Conservation (phyloP, 2,113 vertebrate genomes). For the Pelobates fuscus region DNA sequence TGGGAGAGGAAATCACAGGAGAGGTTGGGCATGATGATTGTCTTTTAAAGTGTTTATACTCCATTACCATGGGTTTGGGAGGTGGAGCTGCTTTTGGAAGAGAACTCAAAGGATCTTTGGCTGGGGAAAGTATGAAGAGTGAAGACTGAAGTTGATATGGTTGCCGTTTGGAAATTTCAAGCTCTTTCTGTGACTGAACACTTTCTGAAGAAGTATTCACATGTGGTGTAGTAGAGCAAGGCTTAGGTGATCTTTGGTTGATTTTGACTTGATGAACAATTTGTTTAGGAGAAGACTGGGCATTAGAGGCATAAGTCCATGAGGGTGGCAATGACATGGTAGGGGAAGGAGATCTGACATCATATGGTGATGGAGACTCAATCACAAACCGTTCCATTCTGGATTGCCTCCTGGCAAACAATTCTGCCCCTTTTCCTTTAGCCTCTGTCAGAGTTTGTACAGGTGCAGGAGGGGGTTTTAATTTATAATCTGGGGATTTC, state of each 20-base stretch:
- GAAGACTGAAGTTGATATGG: slow-evolving; percentile 88
- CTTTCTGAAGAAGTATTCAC: slow-evolving; percentile 68
- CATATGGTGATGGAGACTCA: slow-evolving; percentile 68
- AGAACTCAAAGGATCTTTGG: slow-evolving; percentile 73
- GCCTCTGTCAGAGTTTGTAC: slow-evolving; percentile 85
- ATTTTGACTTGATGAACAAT: slow-evolving; percentile 64
- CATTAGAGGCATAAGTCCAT: slow-evolving; percentile 85
- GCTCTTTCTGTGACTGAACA: slow-evolving; percentile 79
- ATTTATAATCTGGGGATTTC: slow-evolving; percentile 82
- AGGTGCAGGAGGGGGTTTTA: slow-evolving; percentile 74
- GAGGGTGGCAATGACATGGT: slow-evolving; percentile 94
- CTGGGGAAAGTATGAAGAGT: slow-evolving; percentile 86
- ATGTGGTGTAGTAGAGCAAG: slow-evolving; percentile 69
- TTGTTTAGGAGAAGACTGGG: slow-evolving; percentile 65
- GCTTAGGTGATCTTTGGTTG: slow-evolving; percentile 69
- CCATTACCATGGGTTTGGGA: slow-evolving; percentile 61
- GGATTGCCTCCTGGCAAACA: slow-evolving; percentile 89
- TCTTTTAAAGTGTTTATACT: slow-evolving; percentile 57
- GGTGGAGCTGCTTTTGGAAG: slow-evolving; percentile 75
- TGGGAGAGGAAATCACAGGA: slow-evolving; percentile 60
- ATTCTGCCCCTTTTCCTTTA: slow-evolving; percentile 88
- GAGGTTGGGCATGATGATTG: slow-evolving; percentile 73
- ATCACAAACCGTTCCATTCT: slow-evolving; percentile 93
- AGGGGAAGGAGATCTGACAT: slow-evolving; percentile 82
- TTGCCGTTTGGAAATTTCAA: slow-evolving; percentile 83